phyloP scores from a whole-genome alignment of 2,797 vertebrate genomes.

The Phrynocephalus guinanensis region DNA sequence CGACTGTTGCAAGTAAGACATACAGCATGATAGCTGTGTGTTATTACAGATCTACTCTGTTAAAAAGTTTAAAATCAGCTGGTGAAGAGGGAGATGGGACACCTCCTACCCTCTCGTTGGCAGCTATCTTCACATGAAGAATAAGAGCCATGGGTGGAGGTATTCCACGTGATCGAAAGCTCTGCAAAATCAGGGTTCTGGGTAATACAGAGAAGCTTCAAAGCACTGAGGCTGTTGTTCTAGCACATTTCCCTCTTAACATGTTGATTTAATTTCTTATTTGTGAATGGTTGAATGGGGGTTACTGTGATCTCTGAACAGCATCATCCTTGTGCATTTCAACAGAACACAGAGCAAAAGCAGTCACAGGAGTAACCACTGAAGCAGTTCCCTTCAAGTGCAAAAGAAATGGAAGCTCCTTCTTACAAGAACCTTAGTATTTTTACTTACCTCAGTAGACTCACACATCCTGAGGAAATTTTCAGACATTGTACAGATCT shows the following conservation, averaged over 20 bases:
- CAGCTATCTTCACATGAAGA: too few relatives aligned
- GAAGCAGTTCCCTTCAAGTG: background rate
- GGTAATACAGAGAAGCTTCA: too few relatives aligned
- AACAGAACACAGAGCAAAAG: background rate
- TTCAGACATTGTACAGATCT: slow-evolving; percentile 90
- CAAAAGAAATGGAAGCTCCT: background rate
- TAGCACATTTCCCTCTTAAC: too few relatives aligned
- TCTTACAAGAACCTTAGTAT: slow-evolving; percentile 22
- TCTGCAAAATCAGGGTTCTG: too few relatives aligned
- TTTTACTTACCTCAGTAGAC: slow-evolving; percentile 89
- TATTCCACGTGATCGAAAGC: too few relatives aligned
- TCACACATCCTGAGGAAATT: slow-evolving; percentile 96
- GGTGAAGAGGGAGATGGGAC: too few relatives aligned
- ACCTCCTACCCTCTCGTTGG: too few relatives aligned
- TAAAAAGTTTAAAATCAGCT: too few relatives aligned
- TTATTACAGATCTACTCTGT: background rate
- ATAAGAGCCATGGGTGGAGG: too few relatives aligned
- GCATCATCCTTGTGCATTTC: background rate
- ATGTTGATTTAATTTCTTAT: too few relatives aligned
- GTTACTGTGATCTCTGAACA: background rate
- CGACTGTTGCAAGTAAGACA: background rate
- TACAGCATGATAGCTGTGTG: background rate
- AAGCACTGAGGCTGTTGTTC: too few relatives aligned
- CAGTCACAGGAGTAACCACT: background rate
- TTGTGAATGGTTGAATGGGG: too few relatives aligned